Conservation (phyloP, 23 tunicate genomes). For the Botrylloides violaceus region DNA sequence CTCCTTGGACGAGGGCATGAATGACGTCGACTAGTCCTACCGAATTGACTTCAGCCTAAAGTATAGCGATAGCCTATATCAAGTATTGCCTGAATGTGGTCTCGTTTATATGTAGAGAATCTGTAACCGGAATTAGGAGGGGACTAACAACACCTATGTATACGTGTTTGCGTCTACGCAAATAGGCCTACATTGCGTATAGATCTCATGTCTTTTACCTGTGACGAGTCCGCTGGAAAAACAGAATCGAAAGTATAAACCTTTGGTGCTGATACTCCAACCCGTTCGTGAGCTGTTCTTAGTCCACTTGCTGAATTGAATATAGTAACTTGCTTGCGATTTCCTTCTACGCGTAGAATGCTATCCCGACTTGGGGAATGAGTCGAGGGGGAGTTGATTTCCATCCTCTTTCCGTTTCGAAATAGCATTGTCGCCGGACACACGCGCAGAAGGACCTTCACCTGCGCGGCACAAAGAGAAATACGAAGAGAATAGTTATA, state of each 20-base stretch:
- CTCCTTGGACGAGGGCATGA: conserved; percentile 75
- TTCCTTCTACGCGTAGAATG: conserved; percentile 56
- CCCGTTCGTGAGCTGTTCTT: conserved; percentile 8
- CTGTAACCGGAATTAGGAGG: no score
- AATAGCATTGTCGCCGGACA: neutral
- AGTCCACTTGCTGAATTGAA: conserved; percentile 37
- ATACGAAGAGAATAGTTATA: no score
- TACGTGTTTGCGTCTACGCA: no score
- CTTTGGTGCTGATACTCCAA: conserved; percentile 55
- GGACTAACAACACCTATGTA: no score
- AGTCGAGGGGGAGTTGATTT: neutral
- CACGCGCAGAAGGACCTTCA: conserved; percentile 20
- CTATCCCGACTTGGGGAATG: conserved; percentile 1
- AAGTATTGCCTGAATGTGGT: neutral
- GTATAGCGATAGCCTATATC: no score
- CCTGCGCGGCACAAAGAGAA: neutral
- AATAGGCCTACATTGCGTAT: no score
- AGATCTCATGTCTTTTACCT: no score
- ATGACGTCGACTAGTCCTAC: conserved; percentile 66
- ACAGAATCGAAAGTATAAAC: conserved; percentile 84
- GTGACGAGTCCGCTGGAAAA: conserved; percentile 52
- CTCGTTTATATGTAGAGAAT: neutral
- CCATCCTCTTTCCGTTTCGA: neutral
- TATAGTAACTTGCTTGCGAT: conserved; percentile 72
- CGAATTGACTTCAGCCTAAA: conserved; percentile 59